Base-by-base conservation (phyloP, 2,888 invertebrate species). In the Icerya purchasi region DNA sequence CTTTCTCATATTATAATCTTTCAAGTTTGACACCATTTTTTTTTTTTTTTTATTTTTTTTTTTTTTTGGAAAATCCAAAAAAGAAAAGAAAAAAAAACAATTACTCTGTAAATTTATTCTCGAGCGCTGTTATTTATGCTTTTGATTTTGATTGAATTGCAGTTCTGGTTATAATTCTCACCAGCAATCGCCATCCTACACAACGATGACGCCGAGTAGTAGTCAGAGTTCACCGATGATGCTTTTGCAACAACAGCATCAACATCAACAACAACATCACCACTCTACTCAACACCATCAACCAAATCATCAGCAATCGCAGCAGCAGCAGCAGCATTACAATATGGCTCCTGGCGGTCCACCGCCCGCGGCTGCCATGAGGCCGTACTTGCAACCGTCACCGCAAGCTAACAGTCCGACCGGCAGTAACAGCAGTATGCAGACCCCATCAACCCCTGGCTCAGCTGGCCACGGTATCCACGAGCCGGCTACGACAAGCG, bases 401-500 rank as follows among this genome's bases (percentile, higher is more conserved):
- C 67, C 66, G 22, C 67, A 66, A 51, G 65, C 65, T 23, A 65
- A 65, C 52, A 65, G 65, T n/a, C 65, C 65, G 1, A 63, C 63
- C n/a, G 61, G 63, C n/a, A 62, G 60, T 14, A 19, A 56, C 20
- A 60, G 54, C 53, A 61, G 61, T 52, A 56, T 60, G 50, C 61
- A 62, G 50, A 56, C 61, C 55, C 59, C 62, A 51, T 61, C 63
- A 22, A 60, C 58, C 50, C 64, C 64, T 3, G 61, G 61, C 21
- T 62, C 63, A 52, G 62, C 57, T 36, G 59, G 59, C 8, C 62
- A 61, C 19, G 58, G 62, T 19, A 64, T 63, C 21, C 66, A 65
- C 52, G 65, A 65, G 61, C 64, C 64, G 61, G 74, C 74, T 21
- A 84, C 84, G 56, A 88, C 87, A 49, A 86, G 86, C 72, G 88